Evolutionary conservation across 2,888 invertebrate species (phyloP), one percentile per base, ranked within the genome.

Genomic region (Drosophila villosipedis): DNA sequence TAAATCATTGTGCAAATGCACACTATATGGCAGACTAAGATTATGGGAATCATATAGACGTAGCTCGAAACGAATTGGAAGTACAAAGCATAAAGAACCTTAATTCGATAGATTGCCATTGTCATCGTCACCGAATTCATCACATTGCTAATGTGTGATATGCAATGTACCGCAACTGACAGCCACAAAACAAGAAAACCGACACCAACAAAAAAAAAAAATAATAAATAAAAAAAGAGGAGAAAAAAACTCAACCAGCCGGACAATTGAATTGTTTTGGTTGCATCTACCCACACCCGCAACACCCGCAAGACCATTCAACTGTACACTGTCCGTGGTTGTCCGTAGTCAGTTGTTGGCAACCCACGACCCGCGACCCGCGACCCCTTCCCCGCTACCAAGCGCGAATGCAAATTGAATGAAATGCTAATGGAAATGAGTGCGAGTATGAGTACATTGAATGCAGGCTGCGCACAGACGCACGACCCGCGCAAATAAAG

Each of bases 71-170:
- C 47, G 16, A 49, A 16, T 49, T 25, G 16, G 4, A 19, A 16
- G 5, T 19, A 47, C 7, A 47, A 47, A 47, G 14, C 14, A 22
- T 41, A n/a, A n/a, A 22, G 33, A 61, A 25, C n/a, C 35, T 35
- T 12, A 58, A 22, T 61, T 30, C 53, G 25, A 41, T 33, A 25
- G 14, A 50, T 57, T 63, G 63, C 25, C 52, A 68, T 66, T 65
- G 76, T 64, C 60, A 73, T 62, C 62, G 71, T 53, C 58, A 77
- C 66, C 68, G 66, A 69, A 74, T 68, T 84, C 72, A 79, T 79
- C 88, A 83, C 83, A 80, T 74, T 76, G 85, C 85, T 89, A 92
- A 91, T 90, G 92, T 92, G 92, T 91, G 90, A 92, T 87, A 84
- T 88, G 90, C 91, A 92, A 92, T 92, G 91, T 92, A 83, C 82